A percentile compares a stretch with the other conserved stretches of the same genome.
These are phyloP conservation scores for Leptinotarsa defecta DNA, from an alignment of 1,140 invertebrate species.

Conservation along the genomic window DNA sequence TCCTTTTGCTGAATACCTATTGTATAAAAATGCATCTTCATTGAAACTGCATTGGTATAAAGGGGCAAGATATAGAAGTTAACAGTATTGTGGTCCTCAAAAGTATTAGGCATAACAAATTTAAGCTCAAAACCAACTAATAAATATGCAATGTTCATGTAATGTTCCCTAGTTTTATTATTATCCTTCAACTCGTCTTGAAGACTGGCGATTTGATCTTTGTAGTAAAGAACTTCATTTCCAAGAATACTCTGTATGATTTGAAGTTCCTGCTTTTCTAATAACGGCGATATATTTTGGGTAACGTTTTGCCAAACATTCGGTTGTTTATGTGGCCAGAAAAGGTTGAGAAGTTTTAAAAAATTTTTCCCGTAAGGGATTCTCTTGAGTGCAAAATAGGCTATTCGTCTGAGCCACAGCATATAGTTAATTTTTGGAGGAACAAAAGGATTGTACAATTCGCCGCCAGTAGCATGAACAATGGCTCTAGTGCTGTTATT, in stretches of 20 bases:
- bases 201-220: neutral
- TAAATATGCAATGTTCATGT: neutral
- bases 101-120: neutral
- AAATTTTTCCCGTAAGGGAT: neutral
- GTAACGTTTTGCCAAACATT: neutral
- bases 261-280: neutral
- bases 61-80: neutral
- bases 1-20: neutral
- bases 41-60: neutral
- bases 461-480: neutral
- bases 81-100: neutral
- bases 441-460: neutral
- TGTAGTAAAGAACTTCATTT: neutral
- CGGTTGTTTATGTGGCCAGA: neutral
- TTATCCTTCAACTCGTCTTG: neutral
- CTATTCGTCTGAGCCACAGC: neutral
- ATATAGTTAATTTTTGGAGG: neutral
- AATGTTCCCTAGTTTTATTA: neutral
- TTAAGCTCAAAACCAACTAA: neutral
- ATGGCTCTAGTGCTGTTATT: slow-evolving; percentile 5
- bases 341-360: neutral
- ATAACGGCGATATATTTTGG: neutral
- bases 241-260: neutral
- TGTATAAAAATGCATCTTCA: slow-evolving; percentile 1
- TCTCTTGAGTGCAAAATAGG: neutral